Evolutionary conservation across 2,888 invertebrate species (phyloP).

Genomic region (Uropetala carovei): DNA sequence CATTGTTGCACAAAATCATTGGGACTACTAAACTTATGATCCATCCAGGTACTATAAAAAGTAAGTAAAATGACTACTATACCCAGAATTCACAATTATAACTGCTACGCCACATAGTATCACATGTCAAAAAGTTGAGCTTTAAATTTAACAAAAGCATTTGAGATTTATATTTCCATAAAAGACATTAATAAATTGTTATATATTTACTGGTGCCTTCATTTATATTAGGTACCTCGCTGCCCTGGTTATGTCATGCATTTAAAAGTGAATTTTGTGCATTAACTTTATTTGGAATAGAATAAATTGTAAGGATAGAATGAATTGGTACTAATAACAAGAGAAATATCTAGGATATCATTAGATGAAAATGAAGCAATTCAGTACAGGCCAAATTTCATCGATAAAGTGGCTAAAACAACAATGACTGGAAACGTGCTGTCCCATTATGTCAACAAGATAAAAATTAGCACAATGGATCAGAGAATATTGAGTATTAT

Average conservation of each 20-base stretch:
- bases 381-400: slow-evolving; percentile 51
- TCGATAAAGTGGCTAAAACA: slow-evolving; percentile 52
- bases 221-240: slow-evolving; percentile 48
- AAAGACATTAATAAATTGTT: slow-evolving; percentile 63
- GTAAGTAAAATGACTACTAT: slow-evolving; percentile 56
- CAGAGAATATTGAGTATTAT: slow-evolving; percentile 21
- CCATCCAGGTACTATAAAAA: background rate
- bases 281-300: slow-evolving; percentile 46
- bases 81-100: slow-evolving; percentile 65
- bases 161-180: slow-evolving; percentile 51
- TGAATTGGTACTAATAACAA: slow-evolving; percentile 30
- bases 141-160: slow-evolving; percentile 66
- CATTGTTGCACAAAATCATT: slow-evolving; percentile 44
- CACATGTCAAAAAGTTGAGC: slow-evolving; percentile 69
- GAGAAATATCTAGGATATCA: slow-evolving; percentile 44
- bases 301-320: slow-evolving; percentile 45
- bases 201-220: slow-evolving; percentile 64
- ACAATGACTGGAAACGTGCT: slow-evolving; percentile 51
- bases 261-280: slow-evolving; percentile 64
- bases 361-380: slow-evolving; percentile 36
- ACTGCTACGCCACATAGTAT: slow-evolving; percentile 68
- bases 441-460: slow-evolving; percentile 52
- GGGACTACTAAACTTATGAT: slow-evolving; percentile 38
- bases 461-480: slow-evolving; percentile 47
- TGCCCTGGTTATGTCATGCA: slow-evolving; percentile 51